Evolutionary conservation across 2,797 vertebrate species (phyloP), one percentile per base, ranked within the genome.

Genomic region (Pteropus rufus): DNA sequence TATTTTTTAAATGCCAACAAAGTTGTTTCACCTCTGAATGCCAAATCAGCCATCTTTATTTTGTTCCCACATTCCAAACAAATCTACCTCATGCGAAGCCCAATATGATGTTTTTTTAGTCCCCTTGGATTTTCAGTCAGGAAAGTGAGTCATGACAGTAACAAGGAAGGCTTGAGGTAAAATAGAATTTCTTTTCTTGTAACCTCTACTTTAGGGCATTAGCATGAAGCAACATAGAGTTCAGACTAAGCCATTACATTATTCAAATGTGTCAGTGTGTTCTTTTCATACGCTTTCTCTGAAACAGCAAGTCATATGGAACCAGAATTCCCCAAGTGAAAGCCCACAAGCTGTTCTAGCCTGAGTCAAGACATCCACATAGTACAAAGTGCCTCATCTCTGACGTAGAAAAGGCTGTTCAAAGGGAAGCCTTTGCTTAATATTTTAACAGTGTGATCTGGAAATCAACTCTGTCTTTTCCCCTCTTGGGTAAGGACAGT

Each of bases 61-160:
- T 95, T 87, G 16, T 94, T 92, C 69, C 89, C 36, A 18, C 89
- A 93, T 96, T 96, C 79, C 89, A 96, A 94, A 96, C 75, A 97
- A 91, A 93, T 75, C 93, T 14, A 88, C 80, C 72, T 96, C 91
- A 46, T 75, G 52, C 54, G 75, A 82, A 97, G 41, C 49, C 67
- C n/a, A 41, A 85, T 52, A 88, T 54, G 75, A 91, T 96, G 83
- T 93, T 96, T 97, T 93, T 75, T 95, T 79, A 95, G 73, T 95
- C 91, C 52, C 92, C 80, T 73, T 84, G 86, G 79, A 86, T 93
- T 97, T 97, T 94, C 89, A 94, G 80, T 97, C 73, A 95, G 84
- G 93, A 93, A 96, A 94, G 84, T 96, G 94, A 98, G 89, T 96
- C 97, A 96, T 81, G 95, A 96, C 56, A 49, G 52, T 95, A 94